These are phyloP conservation scores for Lasioglossum albipes DNA, from an alignment of 1,140 invertebrate species.

Conservation along the genomic window DNA sequence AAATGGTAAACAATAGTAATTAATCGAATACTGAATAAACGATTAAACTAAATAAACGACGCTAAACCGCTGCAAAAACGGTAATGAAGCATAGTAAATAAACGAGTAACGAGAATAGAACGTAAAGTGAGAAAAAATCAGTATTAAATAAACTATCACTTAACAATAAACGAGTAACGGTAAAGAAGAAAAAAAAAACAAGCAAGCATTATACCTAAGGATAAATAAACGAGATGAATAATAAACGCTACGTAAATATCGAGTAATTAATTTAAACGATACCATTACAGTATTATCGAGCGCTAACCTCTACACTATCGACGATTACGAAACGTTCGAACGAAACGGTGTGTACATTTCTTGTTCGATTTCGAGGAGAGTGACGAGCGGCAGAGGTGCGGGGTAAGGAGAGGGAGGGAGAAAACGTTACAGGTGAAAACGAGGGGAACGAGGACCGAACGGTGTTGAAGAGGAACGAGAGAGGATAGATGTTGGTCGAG, in stretches of 20 bases:
- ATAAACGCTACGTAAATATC: slow-evolving; percentile 47
- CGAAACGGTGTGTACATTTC: slow-evolving; percentile 20
- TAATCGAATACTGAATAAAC: slow-evolving; percentile 54
- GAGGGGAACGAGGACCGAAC: slow-evolving; percentile 22
- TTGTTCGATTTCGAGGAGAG: slow-evolving; percentile 16
- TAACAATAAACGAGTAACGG: slow-evolving; percentile 47
- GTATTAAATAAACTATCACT: slow-evolving; percentile 44
- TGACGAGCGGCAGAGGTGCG: no score
- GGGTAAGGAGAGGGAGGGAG: background rate
- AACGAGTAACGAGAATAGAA: slow-evolving; percentile 50
- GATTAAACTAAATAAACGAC: slow-evolving; percentile 48
- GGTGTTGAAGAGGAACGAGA: background rate
- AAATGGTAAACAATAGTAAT: slow-evolving; percentile 36
- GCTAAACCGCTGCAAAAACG: slow-evolving; percentile 34
- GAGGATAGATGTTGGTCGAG: background rate
- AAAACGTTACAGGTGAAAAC: background rate
- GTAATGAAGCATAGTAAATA: slow-evolving; percentile 35
- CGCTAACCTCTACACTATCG: slow-evolving; percentile 49
- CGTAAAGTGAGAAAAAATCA: slow-evolving; percentile 22
- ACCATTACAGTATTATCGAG: slow-evolving; percentile 18
- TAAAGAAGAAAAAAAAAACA: background rate
- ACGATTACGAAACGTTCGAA: slow-evolving; percentile 32
- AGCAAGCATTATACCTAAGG: slow-evolving; percentile 23
- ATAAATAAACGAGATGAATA: slow-evolving; percentile 21
- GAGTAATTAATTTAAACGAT: slow-evolving; percentile 7